These are phyloP conservation scores for Bostrychus sinensis DNA, from an alignment of 2,113 vertebrate species.

Conservation along the genomic window DNA sequence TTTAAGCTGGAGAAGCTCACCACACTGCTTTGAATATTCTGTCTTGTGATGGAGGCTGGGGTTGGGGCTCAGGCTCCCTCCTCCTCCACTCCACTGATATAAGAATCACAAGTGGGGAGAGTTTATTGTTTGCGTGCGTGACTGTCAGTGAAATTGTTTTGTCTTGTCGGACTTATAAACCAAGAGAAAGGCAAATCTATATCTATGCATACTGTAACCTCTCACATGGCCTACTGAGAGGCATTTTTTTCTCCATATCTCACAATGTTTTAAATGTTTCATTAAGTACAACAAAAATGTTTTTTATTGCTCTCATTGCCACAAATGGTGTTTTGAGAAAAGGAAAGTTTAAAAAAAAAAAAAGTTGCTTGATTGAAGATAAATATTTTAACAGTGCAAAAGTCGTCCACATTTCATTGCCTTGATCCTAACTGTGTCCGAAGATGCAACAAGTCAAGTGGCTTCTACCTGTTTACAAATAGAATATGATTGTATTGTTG, in stretches of 20 bases:
- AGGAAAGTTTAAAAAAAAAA: constrained; percentile 70
- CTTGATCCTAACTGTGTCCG: constrained; percentile 98
- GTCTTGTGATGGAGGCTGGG: constrained; percentile 87
- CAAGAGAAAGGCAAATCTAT: constrained; percentile 88
- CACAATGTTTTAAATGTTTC: constrained; percentile 86
- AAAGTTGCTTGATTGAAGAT: constrained; percentile 64
- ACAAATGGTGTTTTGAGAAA: constrained; percentile 86
- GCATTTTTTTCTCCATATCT: constrained; percentile 63
- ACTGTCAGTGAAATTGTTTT: constrained; percentile 79
- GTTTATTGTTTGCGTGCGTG: constrained; percentile 69
- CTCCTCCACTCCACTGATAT: constrained; percentile 62
- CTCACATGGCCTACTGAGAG: constrained; percentile 86
- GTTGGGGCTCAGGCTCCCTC: constrained; percentile 82
- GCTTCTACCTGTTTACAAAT: constrained; percentile 99
- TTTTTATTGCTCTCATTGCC: constrained; percentile 82
- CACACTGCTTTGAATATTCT: constrained; percentile 91
- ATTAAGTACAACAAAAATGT: constrained; percentile 62
- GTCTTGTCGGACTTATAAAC: constrained; percentile 82
- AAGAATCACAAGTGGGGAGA: constrained; percentile 50
- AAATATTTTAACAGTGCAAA: constrained; percentile 88
- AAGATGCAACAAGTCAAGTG: constrained; percentile 99
- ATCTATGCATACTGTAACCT: constrained; percentile 99
- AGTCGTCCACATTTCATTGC: constrained; percentile 99
- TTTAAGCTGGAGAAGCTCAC: constrained; percentile 94
- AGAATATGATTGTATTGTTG: constrained; percentile 99